Conservation (phyloP, 2,113 vertebrate species). For the Pipra filicauda region DNA sequence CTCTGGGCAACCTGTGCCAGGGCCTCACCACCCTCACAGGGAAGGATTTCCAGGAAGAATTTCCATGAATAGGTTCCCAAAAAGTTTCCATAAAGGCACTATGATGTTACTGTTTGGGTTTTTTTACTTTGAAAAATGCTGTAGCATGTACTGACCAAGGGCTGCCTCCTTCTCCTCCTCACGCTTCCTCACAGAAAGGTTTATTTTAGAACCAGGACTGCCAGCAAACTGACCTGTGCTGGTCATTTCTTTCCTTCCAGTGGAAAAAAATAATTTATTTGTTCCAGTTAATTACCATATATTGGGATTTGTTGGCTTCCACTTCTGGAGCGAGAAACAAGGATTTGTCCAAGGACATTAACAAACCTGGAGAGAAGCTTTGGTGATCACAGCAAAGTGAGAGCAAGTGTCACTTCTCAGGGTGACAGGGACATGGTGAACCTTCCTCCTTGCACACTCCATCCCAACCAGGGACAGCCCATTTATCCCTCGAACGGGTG, state of each 20-base stretch:
- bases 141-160: neutral
- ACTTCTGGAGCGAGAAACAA: fast-evolving
- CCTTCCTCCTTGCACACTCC: neutral
- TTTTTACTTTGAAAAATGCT: neutral
- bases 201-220: neutral
- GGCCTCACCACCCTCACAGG: fast-evolving
- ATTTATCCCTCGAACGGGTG: neutral
- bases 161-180: neutral
- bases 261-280: neutral
- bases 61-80: neutral
- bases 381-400: neutral
- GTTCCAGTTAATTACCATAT: neutral
- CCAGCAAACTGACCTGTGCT: neutral
- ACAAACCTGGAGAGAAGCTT: neutral
- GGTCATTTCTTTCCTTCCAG: neutral
- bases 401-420: neutral
- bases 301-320: neutral
- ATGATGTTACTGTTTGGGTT: neutral
- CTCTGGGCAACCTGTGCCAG: neutral
- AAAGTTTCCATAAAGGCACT: neutral
- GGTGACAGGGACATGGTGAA: fast-evolving
- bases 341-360: neutral
- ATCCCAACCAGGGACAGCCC: neutral
- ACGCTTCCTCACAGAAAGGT: neutral
- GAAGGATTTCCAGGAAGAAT: neutral